These are phyloP conservation scores for Torymus auratus DNA, from an alignment of 2,888 invertebrate species.

Conservation along the genomic window DNA sequence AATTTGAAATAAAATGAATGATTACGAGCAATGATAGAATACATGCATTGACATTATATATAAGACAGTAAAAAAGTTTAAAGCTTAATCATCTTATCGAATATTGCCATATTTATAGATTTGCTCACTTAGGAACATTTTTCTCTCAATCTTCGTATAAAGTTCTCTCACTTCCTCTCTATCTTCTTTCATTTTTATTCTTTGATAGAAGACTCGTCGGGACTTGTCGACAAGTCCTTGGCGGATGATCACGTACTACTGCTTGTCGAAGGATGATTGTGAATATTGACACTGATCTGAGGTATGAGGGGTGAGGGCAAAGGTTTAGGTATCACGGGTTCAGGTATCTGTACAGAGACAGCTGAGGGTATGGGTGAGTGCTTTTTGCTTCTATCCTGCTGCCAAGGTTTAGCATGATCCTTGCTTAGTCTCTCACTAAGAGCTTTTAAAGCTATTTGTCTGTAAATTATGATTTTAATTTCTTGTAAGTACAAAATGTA, in stretches of 20 bases:
- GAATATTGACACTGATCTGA: conserved; percentile 71
- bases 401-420: conserved; percentile 74
- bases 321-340: conserved; percentile 70
- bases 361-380: conserved; percentile 71
- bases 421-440: conserved; percentile 90
- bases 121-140: conserved; percentile 63
- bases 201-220: conserved; percentile 49
- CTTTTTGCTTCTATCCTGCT: conserved; percentile 72
- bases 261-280: conserved; percentile 71
- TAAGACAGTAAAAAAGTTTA: conserved; percentile 62
- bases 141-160: conserved; percentile 62
- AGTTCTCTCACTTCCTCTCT: conserved; percentile 62
- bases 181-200: conserved; percentile 32
- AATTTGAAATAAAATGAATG: background rate
- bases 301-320: conserved; percentile 73
- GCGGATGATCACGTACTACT: conserved; percentile 71
- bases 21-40: conserved; percentile 18
- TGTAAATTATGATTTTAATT: conserved; percentile 75
- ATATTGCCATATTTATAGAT: conserved; percentile 64
- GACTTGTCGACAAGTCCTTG: conserved; percentile 61
- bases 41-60: conserved; percentile 50
- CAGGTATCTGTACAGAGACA: conserved; percentile 73
- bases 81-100: conserved; percentile 63
- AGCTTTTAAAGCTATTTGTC: conserved; percentile 96
- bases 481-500: too few relatives aligned